phyloP scores from a whole-genome alignment of 2,797 vertebrate genomes.

The Sphenopsis melanotis region DNA sequence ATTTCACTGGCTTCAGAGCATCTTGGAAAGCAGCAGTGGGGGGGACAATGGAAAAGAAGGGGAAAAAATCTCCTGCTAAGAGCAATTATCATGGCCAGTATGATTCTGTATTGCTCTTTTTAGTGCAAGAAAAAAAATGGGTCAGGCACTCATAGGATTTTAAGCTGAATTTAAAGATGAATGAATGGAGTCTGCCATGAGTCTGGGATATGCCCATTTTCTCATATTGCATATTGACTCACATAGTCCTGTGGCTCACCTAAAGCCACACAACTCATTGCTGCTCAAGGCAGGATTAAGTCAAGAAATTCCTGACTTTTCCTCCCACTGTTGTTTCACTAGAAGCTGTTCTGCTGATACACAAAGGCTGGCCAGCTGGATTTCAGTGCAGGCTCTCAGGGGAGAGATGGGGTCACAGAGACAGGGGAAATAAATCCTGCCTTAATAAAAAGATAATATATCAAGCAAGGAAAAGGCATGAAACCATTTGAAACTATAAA shows the following conservation, averaged over 20 bases:
- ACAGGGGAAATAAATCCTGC: neutral
- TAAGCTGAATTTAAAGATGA: neutral
- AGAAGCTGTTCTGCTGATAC: neutral
- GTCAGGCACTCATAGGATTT: neutral
- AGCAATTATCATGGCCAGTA: neutral
- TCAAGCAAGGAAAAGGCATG: neutral
- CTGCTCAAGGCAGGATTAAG: neutral
- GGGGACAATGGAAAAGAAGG: neutral
- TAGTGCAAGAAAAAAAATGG: neutral
- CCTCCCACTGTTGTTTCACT: neutral
- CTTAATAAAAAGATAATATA: neutral
- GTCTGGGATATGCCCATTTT: neutral
- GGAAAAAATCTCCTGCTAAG: neutral
- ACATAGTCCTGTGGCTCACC: neutral
- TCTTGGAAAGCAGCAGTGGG: slow-evolving; percentile 9
- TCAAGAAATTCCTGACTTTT: neutral
- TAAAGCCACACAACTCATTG: neutral
- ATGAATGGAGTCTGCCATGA: neutral
- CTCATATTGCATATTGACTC: neutral
- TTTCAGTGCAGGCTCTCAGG: neutral
- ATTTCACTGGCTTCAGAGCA: neutral
- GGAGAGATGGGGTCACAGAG: slow-evolving; percentile 7
- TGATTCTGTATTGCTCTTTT: neutral
- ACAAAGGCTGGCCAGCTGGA: slow-evolving; percentile 1
- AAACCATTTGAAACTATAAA: neutral